phyloP scores from a whole-genome alignment of 2,888 invertebrate species.

The Malacosoma neustria region DNA sequence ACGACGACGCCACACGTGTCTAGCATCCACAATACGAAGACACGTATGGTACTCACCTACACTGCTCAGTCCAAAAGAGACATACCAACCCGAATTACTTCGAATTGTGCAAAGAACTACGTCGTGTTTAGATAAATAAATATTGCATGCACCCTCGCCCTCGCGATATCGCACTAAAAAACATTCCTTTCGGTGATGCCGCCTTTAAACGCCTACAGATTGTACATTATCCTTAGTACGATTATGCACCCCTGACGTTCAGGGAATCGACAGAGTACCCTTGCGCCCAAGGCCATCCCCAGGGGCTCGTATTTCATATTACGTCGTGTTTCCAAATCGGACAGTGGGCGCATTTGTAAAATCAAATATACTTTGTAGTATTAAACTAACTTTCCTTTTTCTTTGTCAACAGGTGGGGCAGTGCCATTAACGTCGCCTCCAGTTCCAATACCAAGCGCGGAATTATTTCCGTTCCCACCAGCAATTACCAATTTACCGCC shows the following conservation, averaged over 20 bases:
- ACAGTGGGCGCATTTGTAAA: constrained; percentile 18
- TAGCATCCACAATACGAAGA: constrained; percentile 52
- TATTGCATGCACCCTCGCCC: constrained; percentile 75
- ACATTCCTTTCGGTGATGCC: constrained; percentile 72
- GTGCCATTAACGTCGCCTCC: constrained; percentile 48
- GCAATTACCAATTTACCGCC: constrained; percentile 56
- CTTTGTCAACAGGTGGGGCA: constrained; percentile 60
- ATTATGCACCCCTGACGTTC: constrained; percentile 74
- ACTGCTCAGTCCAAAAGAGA: constrained; percentile 45
- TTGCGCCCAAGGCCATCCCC: constrained; percentile 50
- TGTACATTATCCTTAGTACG: constrained; percentile 75
- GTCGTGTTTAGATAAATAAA: constrained; percentile 67
- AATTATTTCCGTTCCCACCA: constrained; percentile 61
- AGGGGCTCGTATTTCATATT: constrained; percentile 67
- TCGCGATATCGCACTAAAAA: constrained; percentile 68
- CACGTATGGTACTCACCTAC: constrained; percentile 27
- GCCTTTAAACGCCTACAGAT: constrained; percentile 76
- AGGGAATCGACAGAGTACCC: constrained; percentile 68
- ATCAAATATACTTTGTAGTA: constrained; percentile 18
- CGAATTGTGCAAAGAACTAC: constrained; percentile 61
- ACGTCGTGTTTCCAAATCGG: constrained; percentile 61
- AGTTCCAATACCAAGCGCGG: constrained; percentile 51
- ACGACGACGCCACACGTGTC: constrained; percentile 47
- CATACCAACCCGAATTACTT: constrained; percentile 36
- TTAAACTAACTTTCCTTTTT: constrained; percentile 16